These are phyloP conservation scores for Callyntrura guangdongensis DNA, from an alignment of 2,888 invertebrate species.

Conservation along the genomic window DNA sequence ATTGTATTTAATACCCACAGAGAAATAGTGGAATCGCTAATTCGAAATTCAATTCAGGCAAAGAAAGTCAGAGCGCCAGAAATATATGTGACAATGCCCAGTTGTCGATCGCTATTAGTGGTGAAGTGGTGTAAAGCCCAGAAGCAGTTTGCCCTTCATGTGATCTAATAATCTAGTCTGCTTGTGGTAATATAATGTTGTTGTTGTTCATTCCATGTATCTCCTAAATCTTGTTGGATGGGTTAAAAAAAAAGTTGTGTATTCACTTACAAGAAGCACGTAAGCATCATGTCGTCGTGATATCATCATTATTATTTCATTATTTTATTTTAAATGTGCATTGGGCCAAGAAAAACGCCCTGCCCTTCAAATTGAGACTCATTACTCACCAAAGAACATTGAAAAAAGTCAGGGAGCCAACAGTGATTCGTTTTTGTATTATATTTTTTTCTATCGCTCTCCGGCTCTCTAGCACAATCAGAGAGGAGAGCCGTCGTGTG, in stretches of 20 bases:
- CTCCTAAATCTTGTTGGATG: slow-evolving; percentile 54
- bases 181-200: slow-evolving; percentile 59
- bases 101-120: slow-evolving; percentile 66
- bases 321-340: slow-evolving; percentile 61
- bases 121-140: slow-evolving; percentile 73
- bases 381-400: slow-evolving; percentile 76
- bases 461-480: slow-evolving; percentile 19
- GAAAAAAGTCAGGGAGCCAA: slow-evolving; percentile 76
- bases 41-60: slow-evolving; percentile 34
- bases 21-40: not conserved
- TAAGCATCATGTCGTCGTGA: slow-evolving; percentile 42
- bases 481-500: slow-evolving; percentile 47
- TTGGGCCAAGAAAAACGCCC: slow-evolving; percentile 67
- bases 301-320: slow-evolving; percentile 57
- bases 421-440: slow-evolving; percentile 66
- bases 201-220: slow-evolving; percentile 31
- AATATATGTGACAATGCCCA: slow-evolving; percentile 77
- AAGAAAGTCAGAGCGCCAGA: not conserved
- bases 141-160: slow-evolving; percentile 80
- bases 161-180: slow-evolving; percentile 73
- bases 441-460: slow-evolving; percentile 19
- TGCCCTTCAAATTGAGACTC: slow-evolving; percentile 73
- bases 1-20: no score
- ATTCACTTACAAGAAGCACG: slow-evolving; percentile 29
- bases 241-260: slow-evolving; percentile 10